A percentile compares a stretch with the other conserved stretches of the same genome.
Evolutionary conservation across 1,140 invertebrate genomes (phyloP).

Genomic region (Drosophila orena): DNA sequence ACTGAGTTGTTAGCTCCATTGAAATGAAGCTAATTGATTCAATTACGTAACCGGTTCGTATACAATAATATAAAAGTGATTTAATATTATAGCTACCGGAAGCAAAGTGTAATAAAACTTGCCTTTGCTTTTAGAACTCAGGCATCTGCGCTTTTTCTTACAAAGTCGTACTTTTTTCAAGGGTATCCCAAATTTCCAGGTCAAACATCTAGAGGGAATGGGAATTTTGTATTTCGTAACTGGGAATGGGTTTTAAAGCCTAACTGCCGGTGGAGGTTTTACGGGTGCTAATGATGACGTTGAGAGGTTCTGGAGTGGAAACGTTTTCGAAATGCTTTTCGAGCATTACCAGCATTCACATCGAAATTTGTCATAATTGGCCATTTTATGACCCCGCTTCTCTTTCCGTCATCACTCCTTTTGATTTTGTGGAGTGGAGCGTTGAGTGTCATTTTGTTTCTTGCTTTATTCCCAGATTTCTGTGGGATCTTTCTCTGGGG

Average conservation of each 20-base stretch:
- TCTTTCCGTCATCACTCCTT: background rate
- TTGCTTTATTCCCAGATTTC: conserved; percentile 52
- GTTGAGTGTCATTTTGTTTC: conserved; percentile 46
- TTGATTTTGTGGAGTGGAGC: conserved; percentile 26
- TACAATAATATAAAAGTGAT: background rate
- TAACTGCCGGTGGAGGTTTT: conserved; percentile 23
- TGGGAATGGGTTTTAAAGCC: conserved; percentile 17
- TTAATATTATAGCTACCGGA: background rate
- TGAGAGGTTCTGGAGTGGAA: conserved; percentile 54
- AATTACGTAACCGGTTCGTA: background rate
- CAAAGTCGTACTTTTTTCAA: conserved; percentile 1
- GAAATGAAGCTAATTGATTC: no score
- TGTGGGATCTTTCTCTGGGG: conserved; percentile 13
- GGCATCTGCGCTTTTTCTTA: no score
- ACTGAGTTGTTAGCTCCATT: no score
- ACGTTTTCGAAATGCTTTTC: conserved; percentile 26
- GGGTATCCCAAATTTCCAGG: conserved; percentile 20
- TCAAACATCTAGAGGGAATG: conserved; percentile 23
- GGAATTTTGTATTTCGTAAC: conserved; percentile 17
- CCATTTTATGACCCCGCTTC: conserved; percentile 58
- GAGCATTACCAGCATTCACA: conserved; percentile 58
- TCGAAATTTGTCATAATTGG: conserved; percentile 81
- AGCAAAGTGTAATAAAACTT: background rate
- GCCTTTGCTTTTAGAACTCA: background rate
- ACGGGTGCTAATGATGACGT: conserved; percentile 75